phyloP scores from a whole-genome alignment of 2,888 invertebrate genomes.

The Nomada goodeniana region DNA sequence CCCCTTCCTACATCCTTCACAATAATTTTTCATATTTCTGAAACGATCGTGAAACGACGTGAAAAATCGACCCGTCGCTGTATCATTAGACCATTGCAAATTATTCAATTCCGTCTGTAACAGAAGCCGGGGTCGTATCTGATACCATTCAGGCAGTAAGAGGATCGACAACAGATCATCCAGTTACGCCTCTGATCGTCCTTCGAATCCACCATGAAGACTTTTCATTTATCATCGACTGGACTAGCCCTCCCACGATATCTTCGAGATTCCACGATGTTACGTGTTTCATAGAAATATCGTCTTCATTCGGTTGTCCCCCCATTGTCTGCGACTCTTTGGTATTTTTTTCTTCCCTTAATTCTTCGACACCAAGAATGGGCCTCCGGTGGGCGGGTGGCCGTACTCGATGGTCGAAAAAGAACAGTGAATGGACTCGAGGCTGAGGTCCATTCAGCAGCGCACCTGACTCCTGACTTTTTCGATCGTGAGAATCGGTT shows the following conservation, averaged over 20 bases:
- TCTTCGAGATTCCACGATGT: conserved; percentile 5
- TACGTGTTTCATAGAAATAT: conserved; percentile 16
- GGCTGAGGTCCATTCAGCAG: conserved; percentile 63
- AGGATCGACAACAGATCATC: background rate
- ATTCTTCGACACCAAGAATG: conserved; percentile 62
- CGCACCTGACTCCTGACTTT: conserved; percentile 74
- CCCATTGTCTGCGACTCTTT: conserved; percentile 6
- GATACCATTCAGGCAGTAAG: no score
- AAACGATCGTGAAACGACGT: background rate
- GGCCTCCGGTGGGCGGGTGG: conserved; percentile 77
- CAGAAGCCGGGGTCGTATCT: background rate
- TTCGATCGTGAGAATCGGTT: conserved; percentile 73
- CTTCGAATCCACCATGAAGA: background rate
- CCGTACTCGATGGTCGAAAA: conserved; percentile 46
- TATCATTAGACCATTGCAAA: background rate
- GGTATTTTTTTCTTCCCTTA: conserved; percentile 25
- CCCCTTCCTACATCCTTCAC: no score
- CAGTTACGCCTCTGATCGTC: background rate
- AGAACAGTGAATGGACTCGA: conserved; percentile 68
- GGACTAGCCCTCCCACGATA: conserved; percentile 4
- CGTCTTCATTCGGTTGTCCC: conserved; percentile 20
- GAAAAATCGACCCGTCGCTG: background rate
- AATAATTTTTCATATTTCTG: no score
- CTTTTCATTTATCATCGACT: background rate
- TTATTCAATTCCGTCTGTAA: background rate